Evolutionary conservation across 1,140 invertebrate species (phyloP).

Genomic region (Drosophila athabasca): DNA sequence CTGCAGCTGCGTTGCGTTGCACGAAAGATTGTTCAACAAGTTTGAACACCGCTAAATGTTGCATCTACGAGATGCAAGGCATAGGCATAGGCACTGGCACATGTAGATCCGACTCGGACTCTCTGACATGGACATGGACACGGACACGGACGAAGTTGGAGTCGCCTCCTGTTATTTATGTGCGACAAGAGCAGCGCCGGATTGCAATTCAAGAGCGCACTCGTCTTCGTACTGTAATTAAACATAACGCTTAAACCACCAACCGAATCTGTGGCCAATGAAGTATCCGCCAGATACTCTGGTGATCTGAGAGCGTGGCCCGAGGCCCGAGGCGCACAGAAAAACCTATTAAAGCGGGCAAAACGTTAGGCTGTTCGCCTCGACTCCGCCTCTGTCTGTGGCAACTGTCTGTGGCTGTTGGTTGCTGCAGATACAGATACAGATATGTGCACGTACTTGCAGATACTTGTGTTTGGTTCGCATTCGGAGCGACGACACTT

Average conservation of each 20-base stretch:
- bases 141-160: not conserved
- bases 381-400: conserved; percentile 32
- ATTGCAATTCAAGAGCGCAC: conserved; percentile 69
- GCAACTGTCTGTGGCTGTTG: conserved; percentile 6
- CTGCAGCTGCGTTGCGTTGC: not conserved
- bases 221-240: conserved; percentile 61
- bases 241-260: conserved; percentile 50
- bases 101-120: not conserved
- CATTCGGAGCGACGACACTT: conserved; percentile 58
- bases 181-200: conserved; percentile 48
- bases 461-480: conserved; percentile 25
- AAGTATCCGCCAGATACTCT: conserved; percentile 71
- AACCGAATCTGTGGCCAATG: conserved; percentile 42
- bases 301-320: conserved; percentile 21
- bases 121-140: no score
- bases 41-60: not conserved
- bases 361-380: conserved; percentile 59
- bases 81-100: no score
- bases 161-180: conserved; percentile 67
- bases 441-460: conserved; percentile 31
- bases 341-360: conserved; percentile 76
- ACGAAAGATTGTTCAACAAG: not conserved
- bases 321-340: conserved; percentile 53
- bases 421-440: conserved; percentile 24
- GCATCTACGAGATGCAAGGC: no score